Percentiles rank a stretch among this genome's conserved stretches.
These are phyloP conservation scores for Rhizoglyphus robini DNA, from an alignment of 1,140 invertebrate species.

Conservation along the genomic window DNA sequence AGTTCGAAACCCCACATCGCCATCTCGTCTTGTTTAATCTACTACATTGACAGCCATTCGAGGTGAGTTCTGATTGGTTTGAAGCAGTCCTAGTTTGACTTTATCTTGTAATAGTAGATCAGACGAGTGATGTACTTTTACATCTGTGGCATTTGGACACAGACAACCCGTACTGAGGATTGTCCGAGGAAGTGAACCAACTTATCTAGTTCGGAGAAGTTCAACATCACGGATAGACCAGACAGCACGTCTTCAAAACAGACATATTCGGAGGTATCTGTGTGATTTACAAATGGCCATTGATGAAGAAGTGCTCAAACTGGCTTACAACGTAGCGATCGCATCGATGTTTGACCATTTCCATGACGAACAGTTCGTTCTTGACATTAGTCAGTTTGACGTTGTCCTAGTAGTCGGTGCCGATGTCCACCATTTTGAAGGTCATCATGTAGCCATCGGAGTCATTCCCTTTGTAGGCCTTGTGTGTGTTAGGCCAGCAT, in stretches of 20 bases:
- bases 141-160: conserved; percentile 10
- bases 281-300: conserved; percentile 2
- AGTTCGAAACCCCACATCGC: conserved; percentile 13
- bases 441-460: too few species aligned
- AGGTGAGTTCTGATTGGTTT: not conserved
- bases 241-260: not conserved
- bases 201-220: not conserved
- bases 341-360: too few species aligned
- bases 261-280: not conserved
- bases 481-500: too few species aligned
- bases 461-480: too few species aligned
- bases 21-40: not conserved
- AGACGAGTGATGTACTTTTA: not conserved
- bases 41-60: not conserved
- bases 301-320: too few species aligned
- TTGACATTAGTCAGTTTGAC: too few species aligned
- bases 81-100: not conserved
- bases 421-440: too few species aligned
- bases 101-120: conserved; percentile 6
- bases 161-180: not conserved
- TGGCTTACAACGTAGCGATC: too few species aligned
- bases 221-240: not conserved
- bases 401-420: too few species aligned
- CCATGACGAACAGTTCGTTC: too few species aligned
- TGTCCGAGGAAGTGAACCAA: not conserved